Evolutionary conservation across 2,113 vertebrate species (phyloP).

Genomic region (Circaetus cinerascens): DNA sequence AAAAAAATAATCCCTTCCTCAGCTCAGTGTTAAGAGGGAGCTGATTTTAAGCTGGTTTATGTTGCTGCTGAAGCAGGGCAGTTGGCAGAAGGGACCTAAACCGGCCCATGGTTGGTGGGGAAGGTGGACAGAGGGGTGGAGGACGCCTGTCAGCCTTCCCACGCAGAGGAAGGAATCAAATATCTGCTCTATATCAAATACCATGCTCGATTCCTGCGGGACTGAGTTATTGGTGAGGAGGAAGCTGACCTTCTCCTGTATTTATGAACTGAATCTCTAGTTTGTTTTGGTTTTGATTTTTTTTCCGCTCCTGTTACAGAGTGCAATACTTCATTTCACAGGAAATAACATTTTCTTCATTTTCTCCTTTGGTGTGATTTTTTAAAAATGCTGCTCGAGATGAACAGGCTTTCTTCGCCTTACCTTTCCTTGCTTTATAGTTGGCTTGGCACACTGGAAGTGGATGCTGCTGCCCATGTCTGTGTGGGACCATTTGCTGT

Average conservation of each 20-base stretch:
- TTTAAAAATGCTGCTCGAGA: background rate
- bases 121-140: background rate
- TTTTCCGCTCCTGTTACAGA: background rate
- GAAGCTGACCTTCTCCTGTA: constrained; percentile 47
- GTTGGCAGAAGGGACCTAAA: background rate
- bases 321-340: background rate
- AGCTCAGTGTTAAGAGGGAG: background rate
- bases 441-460: background rate
- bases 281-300: background rate
- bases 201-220: background rate
- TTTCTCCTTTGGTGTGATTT: background rate
- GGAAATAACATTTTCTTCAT: constrained; percentile 10
- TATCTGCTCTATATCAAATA: constrained; percentile 35
- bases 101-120: background rate
- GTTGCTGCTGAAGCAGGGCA: background rate
- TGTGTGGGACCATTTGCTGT: background rate
- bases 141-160: background rate
- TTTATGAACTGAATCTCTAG: constrained; percentile 33
- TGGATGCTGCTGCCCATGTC: background rate
- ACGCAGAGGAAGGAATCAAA: constrained; percentile 7
- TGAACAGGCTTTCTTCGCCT: background rate
- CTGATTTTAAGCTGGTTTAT: background rate
- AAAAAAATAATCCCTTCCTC: background rate
- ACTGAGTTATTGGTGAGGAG: constrained; percentile 1
- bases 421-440: background rate